phyloP scores from a whole-genome alignment of 2,797 vertebrate genomes.

The Gobio occitaniae region DNA sequence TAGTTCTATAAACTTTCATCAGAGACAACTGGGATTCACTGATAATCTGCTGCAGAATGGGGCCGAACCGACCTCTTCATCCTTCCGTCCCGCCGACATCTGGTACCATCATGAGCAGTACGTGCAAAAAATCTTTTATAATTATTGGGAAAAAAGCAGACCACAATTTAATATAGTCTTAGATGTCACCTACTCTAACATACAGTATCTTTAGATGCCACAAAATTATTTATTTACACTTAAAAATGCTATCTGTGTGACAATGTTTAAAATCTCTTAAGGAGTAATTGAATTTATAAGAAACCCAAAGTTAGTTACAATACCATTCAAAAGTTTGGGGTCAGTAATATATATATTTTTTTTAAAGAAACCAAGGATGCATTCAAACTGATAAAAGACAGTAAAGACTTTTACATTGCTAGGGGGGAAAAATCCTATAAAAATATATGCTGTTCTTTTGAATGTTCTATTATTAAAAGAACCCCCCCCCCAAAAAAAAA shows the following conservation, averaged over 20 bases:
- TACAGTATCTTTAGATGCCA: background rate
- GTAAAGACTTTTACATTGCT: background rate
- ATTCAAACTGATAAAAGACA: background rate
- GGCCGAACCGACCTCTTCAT: too few relatives aligned
- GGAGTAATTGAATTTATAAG: too few relatives aligned
- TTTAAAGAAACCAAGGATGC: background rate
- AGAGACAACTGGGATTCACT: too few relatives aligned
- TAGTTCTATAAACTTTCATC: too few relatives aligned
- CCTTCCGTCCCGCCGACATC: too few relatives aligned
- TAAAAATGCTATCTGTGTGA: background rate
- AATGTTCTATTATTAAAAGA: background rate
- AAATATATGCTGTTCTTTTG: too few relatives aligned
- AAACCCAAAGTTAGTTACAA: background rate
- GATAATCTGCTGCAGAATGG: too few relatives aligned
- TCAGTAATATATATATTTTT: too few relatives aligned
- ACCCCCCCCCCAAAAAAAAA: too few relatives aligned
- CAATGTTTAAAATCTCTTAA: too few relatives aligned
- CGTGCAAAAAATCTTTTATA: background rate
- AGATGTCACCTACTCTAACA: background rate
- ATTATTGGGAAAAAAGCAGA: background rate
- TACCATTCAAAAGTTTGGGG: background rate
- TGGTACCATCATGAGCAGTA: too few relatives aligned
- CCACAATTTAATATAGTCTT: background rate
- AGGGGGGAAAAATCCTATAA: background rate
- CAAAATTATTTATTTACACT: background rate